A percentile compares a stretch with the other conserved stretches of the same genome.
These are phyloP conservation scores for Loriculus beryllinus DNA, from an alignment of 2,797 vertebrate genomes.

Conservation along the genomic window DNA sequence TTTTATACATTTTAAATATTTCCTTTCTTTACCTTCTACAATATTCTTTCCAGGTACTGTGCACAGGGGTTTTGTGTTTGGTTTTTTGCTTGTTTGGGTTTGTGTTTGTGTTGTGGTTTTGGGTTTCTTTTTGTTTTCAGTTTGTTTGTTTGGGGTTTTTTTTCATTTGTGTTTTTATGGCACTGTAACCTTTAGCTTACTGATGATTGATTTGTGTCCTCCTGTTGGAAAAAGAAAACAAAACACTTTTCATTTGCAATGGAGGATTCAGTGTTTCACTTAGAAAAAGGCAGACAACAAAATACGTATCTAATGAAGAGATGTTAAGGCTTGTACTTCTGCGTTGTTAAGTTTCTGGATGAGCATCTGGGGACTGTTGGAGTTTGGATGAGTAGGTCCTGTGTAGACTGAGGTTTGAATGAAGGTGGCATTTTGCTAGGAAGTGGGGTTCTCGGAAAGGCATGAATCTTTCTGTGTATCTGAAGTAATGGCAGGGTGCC, in stretches of 20 bases:
- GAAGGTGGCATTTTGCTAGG: neutral
- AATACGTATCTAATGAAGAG: neutral
- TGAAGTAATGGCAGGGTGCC: constrained; percentile 4
- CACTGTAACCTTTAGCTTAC: neutral
- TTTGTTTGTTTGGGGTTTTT: neutral
- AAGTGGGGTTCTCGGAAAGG: neutral
- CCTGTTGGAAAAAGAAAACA: neutral
- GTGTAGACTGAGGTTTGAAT: neutral
- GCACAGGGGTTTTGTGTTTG: rapidly evolving
- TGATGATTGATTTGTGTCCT: neutral
- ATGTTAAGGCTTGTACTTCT: neutral
- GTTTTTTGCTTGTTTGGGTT: neutral
- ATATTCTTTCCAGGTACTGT: neutral
- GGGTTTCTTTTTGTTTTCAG: neutral
- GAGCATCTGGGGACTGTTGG: neutral
- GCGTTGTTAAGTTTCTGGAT: neutral
- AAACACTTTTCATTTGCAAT: neutral
- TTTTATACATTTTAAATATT: neutral
- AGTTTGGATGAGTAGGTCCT: neutral
- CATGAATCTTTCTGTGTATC: neutral
- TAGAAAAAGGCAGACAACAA: neutral
- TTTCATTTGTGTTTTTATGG: neutral
- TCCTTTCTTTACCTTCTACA: neutral
- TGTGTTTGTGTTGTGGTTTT: neutral
- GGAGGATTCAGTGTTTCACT: neutral